These are phyloP conservation scores for Cataglyphis livida DNA, from an alignment of 2,888 invertebrate genomes.

Conservation along the genomic window DNA sequence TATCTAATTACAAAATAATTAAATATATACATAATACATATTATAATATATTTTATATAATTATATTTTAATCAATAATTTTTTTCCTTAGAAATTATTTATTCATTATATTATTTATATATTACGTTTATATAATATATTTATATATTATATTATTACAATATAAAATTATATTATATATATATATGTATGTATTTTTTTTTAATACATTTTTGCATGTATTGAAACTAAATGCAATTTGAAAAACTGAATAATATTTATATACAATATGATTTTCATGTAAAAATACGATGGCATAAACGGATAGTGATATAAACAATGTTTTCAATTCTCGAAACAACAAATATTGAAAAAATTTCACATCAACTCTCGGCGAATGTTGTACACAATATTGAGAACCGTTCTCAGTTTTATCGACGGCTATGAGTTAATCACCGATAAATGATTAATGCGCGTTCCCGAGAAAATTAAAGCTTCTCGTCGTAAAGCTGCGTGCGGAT, in stretches of 20 bases:
- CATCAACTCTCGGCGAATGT: background rate
- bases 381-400: constrained; percentile 36
- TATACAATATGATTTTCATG: background rate
- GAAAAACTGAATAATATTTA: background rate
- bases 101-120: too few species aligned
- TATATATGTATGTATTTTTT: background rate
- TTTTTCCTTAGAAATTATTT: too few species aligned
- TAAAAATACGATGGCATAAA: background rate
- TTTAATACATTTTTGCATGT: background rate
- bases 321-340: background rate
- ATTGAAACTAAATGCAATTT: background rate
- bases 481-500: constrained; percentile 39
- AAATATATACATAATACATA: background rate
- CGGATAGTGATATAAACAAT: constrained; percentile 1
- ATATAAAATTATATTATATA: too few species aligned
- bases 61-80: too few species aligned
- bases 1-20: background rate
- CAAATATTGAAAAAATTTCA: constrained; percentile 9
- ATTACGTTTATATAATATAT: too few species aligned
- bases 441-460: constrained; percentile 49
- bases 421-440: constrained; percentile 46
- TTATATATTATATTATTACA: too few species aligned
- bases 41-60: too few species aligned
- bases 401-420: constrained; percentile 36
- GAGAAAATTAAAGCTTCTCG: constrained; percentile 44